phyloP scores from a whole-genome alignment of 2,888 invertebrate species.

The Sminthurides aquaticus region DNA sequence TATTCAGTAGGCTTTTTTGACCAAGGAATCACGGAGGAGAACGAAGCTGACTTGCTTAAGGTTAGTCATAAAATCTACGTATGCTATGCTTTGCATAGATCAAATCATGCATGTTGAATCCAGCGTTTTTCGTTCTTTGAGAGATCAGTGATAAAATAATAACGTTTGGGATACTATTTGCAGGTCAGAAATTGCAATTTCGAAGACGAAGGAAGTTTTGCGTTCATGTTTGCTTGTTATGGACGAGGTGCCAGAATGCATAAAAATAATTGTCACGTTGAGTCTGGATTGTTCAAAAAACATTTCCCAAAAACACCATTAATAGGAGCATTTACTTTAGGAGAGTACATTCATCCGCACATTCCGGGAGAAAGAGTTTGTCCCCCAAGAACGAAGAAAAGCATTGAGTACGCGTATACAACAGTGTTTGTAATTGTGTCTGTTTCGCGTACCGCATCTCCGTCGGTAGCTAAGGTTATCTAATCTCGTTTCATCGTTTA shows the following conservation, averaged over 20 bases:
- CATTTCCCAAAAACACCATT: constrained; percentile 34
- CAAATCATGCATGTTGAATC: too few species aligned
- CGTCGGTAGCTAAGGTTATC: neutral
- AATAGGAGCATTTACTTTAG: constrained; percentile 35
- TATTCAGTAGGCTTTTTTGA: constrained; percentile 28
- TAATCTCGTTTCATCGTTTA: neutral
- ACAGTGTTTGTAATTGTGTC: constrained; percentile 37
- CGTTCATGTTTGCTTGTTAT: constrained; percentile 41
- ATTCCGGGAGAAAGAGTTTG: constrained; percentile 15
- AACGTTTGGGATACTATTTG: too few species aligned
- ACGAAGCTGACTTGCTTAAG: constrained; percentile 25
- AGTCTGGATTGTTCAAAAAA: constrained; percentile 33
- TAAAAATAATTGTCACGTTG: constrained; percentile 26
- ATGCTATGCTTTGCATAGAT: neutral
- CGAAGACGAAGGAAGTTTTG: constrained; percentile 30
- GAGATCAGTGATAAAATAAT: too few species aligned
- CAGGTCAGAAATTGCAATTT: constrained; percentile 26
- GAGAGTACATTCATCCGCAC: constrained; percentile 34
- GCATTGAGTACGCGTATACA: constrained; percentile 30
- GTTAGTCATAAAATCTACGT: constrained; percentile 11
- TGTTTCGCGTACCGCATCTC: constrained; percentile 45
- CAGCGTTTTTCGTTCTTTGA: too few species aligned
- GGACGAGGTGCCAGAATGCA: constrained; percentile 35
- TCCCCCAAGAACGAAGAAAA: constrained; percentile 11
- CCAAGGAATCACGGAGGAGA: constrained; percentile 20